These are phyloP conservation scores for Erannis defoliaria DNA, from an alignment of 2,888 invertebrate genomes.

Conservation along the genomic window DNA sequence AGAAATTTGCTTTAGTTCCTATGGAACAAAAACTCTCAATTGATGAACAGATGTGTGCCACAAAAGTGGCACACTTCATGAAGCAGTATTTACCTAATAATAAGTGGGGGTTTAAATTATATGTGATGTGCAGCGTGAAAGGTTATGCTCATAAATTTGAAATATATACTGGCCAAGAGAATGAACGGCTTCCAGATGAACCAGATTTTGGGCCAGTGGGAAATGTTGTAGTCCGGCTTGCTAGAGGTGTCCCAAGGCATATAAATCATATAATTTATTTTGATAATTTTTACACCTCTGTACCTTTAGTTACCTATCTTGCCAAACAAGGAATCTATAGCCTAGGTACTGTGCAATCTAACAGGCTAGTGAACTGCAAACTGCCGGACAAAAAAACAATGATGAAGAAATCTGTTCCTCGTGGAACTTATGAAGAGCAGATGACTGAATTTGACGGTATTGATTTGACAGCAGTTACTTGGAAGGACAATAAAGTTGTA, in stretches of 20 bases:
- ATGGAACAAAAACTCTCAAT: constrained; percentile 43
- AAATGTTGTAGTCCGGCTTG: too few relatives aligned
- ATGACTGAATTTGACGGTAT: too few relatives aligned
- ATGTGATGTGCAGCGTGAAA: constrained; percentile 32
- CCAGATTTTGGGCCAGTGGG: too few relatives aligned
- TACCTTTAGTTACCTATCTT: constrained; percentile 47
- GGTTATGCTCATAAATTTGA: too few relatives aligned
- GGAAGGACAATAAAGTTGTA: too few relatives aligned
- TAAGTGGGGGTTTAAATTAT: constrained; percentile 43
- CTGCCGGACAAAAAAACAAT: constrained; percentile 54
- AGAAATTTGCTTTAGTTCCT: constrained; percentile 33
- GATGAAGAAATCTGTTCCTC: too few relatives aligned
- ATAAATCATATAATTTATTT: constrained; percentile 53
- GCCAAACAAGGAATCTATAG: constrained; percentile 52
- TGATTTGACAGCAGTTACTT: too few relatives aligned
- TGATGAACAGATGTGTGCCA: constrained; percentile 42
- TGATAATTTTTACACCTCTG: constrained; percentile 53
- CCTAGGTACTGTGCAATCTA: constrained; percentile 31
- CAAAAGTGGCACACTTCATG: constrained; percentile 42
- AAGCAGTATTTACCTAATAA: constrained; percentile 47
- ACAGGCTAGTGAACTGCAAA: constrained; percentile 50
- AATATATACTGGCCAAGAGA: too few relatives aligned
- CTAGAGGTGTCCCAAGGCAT: too few relatives aligned
- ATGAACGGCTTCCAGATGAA: too few relatives aligned
- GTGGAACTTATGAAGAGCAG: too few relatives aligned